Base-by-base conservation (phyloP, 2,888 invertebrate species). In the Chrysopilus asiliformis region DNA sequence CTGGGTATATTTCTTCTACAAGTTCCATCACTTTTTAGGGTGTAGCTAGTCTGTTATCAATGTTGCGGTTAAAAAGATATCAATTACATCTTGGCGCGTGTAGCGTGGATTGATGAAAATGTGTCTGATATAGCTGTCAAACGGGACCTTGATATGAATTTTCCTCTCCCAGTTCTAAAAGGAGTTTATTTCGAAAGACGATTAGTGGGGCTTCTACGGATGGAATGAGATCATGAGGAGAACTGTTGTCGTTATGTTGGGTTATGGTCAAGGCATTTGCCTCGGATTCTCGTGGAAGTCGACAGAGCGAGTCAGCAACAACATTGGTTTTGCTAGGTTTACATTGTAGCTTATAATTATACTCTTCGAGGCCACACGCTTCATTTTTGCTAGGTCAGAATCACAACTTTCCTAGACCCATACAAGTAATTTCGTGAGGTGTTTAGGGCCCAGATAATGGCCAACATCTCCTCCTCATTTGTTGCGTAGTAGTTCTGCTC, bases 321-420 rank as follows among this genome's bases (percentile, higher is more conserved):
- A 39, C 33, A 12, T 45, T 45, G 2, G 38, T 24, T 19, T 32
- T 43, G 0, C 39, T 36, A 6, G 39, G 38, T 29, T 34, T 41
- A 13, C 43, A 39, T 8, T 19, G 3, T 2, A 36, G 2, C 15
- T 36, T 4, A 10, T 36, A 29, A 6, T 36, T 29, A 14, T 29
- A 41, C 14, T 43, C 45, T 14, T 43, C 41, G 8, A 45, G 15
- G 3, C n/a, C n/a, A n/a, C n/a, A n/a, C n/a, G n/a, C n/a, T n/a
- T n/a, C n/a, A n/a, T n/a, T n/a, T n/a, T n/a, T n/a, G n/a, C n/a
- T n/a, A n/a, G n/a, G n/a, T n/a, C n/a, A n/a, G n/a, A n/a, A n/a
- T n/a, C n/a, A n/a, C n/a, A n/a, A n/a, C n/a, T n/a, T n/a, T n/a
- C n/a, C n/a, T n/a, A n/a, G n/a, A n/a, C n/a, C n/a, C n/a, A n/a